Percentiles rank a stretch among this genome's conserved stretches.
These are phyloP conservation scores for Takifugu bimaculatus DNA, from an alignment of 2,113 vertebrate genomes.

Conservation along the genomic window DNA sequence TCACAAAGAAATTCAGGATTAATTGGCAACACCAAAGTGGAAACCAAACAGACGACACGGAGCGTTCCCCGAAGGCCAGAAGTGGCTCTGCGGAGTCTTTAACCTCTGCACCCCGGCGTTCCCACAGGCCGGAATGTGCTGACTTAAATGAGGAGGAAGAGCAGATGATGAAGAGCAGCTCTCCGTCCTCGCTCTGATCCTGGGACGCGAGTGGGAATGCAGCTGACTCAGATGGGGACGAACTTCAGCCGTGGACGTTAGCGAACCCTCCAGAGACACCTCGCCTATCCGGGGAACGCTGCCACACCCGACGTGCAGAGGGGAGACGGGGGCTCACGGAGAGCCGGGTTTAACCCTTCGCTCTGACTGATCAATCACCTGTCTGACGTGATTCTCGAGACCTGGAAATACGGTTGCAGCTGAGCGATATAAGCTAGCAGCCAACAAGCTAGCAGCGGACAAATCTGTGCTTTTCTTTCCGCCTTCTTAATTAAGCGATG, in stretches of 20 bases:
- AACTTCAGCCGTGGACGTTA: constrained; percentile 58
- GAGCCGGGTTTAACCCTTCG: too few relatives aligned
- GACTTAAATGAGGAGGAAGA: constrained; percentile 56
- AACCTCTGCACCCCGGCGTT: constrained; percentile 62
- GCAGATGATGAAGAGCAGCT: constrained; percentile 46
- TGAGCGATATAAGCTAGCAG: too few relatives aligned
- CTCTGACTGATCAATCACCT: too few relatives aligned
- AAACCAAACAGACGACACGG: constrained; percentile 38
- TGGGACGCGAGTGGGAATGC: too few relatives aligned
- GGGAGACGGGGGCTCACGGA: too few relatives aligned
- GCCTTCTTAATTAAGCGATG: neutral
- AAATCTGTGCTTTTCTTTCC: neutral
- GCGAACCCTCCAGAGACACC: neutral
- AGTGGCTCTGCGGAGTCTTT: constrained; percentile 65
- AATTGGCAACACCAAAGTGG: constrained; percentile 68
- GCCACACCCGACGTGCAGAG: too few relatives aligned
- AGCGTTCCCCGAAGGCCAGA: too few relatives aligned
- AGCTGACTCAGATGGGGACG: too few relatives aligned
- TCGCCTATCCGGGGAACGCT: too few relatives aligned
- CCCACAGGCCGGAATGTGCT: constrained; percentile 54
- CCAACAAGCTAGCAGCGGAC: constrained; percentile 5
- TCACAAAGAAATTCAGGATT: constrained; percentile 64
- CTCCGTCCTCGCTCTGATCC: too few relatives aligned
- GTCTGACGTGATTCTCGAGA: too few relatives aligned
- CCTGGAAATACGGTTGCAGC: too few relatives aligned